Evolutionary conservation across 2,797 vertebrate species (phyloP).

Genomic region (Lepus townsendii): DNA sequence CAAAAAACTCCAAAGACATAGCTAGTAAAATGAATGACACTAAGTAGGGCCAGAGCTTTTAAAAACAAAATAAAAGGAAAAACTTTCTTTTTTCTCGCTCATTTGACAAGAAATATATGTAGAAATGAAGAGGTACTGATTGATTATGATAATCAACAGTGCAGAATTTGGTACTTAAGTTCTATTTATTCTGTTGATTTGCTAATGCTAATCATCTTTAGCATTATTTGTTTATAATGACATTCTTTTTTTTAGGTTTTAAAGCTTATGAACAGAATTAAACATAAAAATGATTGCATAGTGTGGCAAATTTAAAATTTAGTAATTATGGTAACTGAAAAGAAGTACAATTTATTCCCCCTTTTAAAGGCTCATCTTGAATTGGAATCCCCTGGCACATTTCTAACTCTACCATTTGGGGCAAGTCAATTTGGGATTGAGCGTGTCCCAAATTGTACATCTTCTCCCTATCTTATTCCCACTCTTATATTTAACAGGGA

Average conservation of each 20-base stretch:
- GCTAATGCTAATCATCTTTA: slow-evolving; percentile 39
- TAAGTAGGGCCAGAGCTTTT: neutral
- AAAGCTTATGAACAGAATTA: slow-evolving; percentile 33
- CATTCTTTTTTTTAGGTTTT: neutral
- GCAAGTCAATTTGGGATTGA: too few species aligned
- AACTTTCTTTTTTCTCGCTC: neutral
- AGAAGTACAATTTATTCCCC: neutral
- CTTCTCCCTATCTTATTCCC: too few species aligned
- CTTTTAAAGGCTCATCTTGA: neutral
- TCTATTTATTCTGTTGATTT: slow-evolving; percentile 40
- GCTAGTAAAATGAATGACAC: neutral
- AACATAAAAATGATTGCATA: slow-evolving; percentile 10
- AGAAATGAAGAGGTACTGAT: slow-evolving; percentile 44
- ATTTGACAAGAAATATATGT: slow-evolving; percentile 22
- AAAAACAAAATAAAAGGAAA: neutral
- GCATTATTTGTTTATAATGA: slow-evolving; percentile 57
- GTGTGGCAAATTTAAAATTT: neutral
- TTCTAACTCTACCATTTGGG: too few species aligned
- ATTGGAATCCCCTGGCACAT: neutral
- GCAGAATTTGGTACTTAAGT: slow-evolving; percentile 30
- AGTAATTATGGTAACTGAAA: slow-evolving; percentile 41
- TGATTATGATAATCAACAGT: slow-evolving; percentile 16
- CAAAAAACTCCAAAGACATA: neutral
- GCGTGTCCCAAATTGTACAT: too few species aligned
- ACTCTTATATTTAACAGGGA: too few species aligned